A percentile compares a stretch with the other conserved stretches of the same genome.
Conservation (phyloP, 1,140 invertebrate genomes). For the Lysiphlebus fabarum region DNA sequence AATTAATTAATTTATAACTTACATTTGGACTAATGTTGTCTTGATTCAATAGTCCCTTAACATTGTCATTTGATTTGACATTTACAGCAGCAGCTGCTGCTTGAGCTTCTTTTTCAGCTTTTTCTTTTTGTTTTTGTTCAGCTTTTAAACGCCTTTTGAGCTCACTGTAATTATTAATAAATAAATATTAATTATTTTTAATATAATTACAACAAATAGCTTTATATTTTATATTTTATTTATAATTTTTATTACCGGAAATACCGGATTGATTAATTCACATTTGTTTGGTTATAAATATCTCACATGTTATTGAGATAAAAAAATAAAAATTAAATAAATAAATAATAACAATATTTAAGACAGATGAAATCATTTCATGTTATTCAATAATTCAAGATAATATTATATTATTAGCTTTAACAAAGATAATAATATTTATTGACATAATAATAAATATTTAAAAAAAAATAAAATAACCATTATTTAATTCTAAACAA, state of each 20-base stretch:
- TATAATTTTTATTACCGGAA: conserved; percentile 21
- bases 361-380: no score
- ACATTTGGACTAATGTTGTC: conserved; percentile 91
- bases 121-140: conserved; percentile 90
- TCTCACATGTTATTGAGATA: no score
- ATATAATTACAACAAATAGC: conserved; percentile 32
- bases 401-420: no score
- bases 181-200: conserved; percentile 16
- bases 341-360: no score
- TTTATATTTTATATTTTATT: conserved; percentile 32
- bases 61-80: conserved; percentile 40
- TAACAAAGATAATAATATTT: no score
- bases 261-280: conserved; percentile 25
- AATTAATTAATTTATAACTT: no score
- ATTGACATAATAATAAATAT: background rate
- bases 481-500: background rate
- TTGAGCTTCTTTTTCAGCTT: conserved; percentile 74
- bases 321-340: no score
- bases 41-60: conserved; percentile 59
- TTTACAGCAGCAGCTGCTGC: conserved; percentile 46
- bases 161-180: conserved; percentile 69
- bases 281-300: conserved; percentile 34
- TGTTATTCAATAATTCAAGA: no score
- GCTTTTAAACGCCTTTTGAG: conserved; percentile 86
- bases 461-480: background rate